These are phyloP conservation scores for Tachypleus tridentatus DNA, from an alignment of 1,140 invertebrate genomes.

Conservation along the genomic window DNA sequence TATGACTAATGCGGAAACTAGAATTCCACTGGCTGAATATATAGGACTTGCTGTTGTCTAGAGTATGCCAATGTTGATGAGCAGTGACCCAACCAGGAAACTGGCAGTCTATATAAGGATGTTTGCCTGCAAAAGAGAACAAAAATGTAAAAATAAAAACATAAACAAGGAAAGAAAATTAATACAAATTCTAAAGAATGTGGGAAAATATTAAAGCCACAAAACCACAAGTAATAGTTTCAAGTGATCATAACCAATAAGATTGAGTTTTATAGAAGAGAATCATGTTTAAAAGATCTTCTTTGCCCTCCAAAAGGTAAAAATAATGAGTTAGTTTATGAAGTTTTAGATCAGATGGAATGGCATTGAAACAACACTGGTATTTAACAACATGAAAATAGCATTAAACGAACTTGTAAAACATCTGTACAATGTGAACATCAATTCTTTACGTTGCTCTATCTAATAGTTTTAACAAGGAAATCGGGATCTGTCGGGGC, in stretches of 20 bases:
- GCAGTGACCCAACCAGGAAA: constrained; percentile 24
- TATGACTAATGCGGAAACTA: constrained; percentile 36
- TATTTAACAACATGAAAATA: not conserved
- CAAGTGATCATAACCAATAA: no score
- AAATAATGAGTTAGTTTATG: no score
- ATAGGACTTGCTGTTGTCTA: constrained; percentile 45
- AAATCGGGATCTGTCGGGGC: not conserved
- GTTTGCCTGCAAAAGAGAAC: constrained; percentile 34
- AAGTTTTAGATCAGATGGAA: no score
- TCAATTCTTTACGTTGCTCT: no score
- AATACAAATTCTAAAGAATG: constrained; percentile 4
- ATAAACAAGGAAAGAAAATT: no score
- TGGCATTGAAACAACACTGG: no score
- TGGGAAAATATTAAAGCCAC: not conserved
- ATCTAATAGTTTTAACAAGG: not conserved
- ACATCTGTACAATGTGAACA: not conserved
- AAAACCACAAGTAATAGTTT: not conserved
- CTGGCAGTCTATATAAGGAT: constrained; percentile 31
- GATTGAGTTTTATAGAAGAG: no score
- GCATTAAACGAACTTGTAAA: not conserved
- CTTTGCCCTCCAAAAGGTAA: no score
- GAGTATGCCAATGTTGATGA: constrained; percentile 23
- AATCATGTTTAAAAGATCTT: no score
- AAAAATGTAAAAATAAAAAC: no score
- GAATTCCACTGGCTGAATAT: constrained; percentile 59